These are phyloP conservation scores for Catharus fuscescens DNA, from an alignment of 2,113 vertebrate species.

Conservation along the genomic window DNA sequence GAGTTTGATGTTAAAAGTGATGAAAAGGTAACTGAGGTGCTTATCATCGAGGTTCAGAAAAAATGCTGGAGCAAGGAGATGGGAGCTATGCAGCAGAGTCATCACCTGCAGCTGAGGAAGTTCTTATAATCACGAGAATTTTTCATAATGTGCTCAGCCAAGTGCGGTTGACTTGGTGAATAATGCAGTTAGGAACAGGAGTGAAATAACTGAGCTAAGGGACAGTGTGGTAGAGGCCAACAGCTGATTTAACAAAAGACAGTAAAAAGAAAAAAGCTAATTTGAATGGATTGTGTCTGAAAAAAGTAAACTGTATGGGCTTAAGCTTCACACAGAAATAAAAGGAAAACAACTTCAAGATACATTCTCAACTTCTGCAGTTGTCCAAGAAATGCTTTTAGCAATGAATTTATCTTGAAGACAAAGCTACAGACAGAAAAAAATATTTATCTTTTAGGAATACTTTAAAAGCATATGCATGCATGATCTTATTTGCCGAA, in stretches of 20 bases:
- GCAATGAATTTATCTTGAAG: not conserved
- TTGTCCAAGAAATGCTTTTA: not conserved
- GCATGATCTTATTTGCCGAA: not conserved
- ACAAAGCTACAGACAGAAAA: conserved; percentile 15
- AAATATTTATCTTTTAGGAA: not conserved
- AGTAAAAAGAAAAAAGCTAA: not conserved
- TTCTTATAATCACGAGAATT: not conserved
- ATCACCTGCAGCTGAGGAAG: not conserved
- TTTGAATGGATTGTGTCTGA: not conserved
- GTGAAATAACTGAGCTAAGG: not conserved
- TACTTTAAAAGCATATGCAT: not conserved
- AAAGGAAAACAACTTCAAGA: not conserved
- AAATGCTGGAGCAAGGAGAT: not conserved
- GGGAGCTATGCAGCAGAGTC: not conserved
- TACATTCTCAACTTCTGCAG: not conserved
- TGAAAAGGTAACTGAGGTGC: not conserved
- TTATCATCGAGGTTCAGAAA: not conserved
- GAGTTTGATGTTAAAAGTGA: not conserved
- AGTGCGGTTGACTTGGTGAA: not conserved
- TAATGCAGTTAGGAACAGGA: not conserved
- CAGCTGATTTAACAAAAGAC: not conserved
- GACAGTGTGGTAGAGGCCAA: not conserved
- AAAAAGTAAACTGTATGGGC: not conserved
- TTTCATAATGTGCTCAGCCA: not conserved
- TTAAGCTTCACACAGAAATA: not conserved